Evolutionary conservation across 2,888 invertebrate genomes (phyloP).

Genomic region (Rhamnusium bicolor): DNA sequence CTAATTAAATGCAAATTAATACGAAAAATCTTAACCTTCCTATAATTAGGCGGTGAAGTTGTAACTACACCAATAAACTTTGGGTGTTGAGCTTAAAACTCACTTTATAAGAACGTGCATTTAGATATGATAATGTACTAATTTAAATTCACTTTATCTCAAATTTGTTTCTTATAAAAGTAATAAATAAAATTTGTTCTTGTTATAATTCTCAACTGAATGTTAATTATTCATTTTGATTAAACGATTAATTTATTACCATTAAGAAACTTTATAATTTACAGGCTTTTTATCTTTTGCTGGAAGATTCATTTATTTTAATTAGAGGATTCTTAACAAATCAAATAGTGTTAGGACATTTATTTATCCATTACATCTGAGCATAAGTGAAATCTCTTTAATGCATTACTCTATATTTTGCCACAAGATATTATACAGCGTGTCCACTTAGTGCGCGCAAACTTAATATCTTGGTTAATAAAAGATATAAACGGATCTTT

Average conservation of each 20-base stretch:
- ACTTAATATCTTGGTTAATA: too few relatives aligned
- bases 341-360: background rate
- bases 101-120: background rate
- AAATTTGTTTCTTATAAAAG: constrained; percentile 29
- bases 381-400: background rate
- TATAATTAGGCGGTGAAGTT: background rate
- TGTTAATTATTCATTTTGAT: constrained; percentile 38
- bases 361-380: background rate
- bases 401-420: constrained; percentile 6
- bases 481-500: too few relatives aligned
- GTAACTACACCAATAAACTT: constrained; percentile 1
- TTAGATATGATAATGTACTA: constrained; percentile 30
- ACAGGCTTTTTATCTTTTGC: constrained; percentile 30
- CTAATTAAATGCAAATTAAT: constrained; percentile 5
- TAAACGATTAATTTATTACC: constrained; percentile 37
- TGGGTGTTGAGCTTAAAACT: background rate
- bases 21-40: background rate
- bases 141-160: constrained; percentile 29
- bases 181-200: constrained; percentile 30
- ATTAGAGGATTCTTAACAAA: background rate
- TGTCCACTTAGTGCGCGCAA: too few relatives aligned
- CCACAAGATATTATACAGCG: too few relatives aligned
- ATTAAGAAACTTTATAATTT: constrained; percentile 32
- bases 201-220: constrained; percentile 24
- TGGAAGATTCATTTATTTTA: constrained; percentile 3